phyloP scores from a whole-genome alignment of 2,888 invertebrate species.

The Plebejus melissa region DNA sequence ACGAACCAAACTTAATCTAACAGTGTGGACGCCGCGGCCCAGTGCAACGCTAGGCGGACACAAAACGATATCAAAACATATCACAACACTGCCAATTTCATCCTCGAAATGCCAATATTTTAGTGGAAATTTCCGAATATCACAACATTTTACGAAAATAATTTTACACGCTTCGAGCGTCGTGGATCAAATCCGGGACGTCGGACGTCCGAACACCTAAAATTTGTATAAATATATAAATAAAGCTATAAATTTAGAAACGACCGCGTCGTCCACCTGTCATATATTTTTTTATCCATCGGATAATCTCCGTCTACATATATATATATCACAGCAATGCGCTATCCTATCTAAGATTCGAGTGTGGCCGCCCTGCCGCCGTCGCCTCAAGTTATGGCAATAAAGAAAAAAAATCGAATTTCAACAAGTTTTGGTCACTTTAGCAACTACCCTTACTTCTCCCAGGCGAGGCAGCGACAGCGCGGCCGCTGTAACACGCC shows the following conservation, averaged over 20 bases:
- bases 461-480: constrained; percentile 29
- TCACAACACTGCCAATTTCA: constrained; percentile 33
- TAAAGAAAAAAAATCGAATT: neutral
- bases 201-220: constrained; percentile 29
- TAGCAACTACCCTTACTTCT: neutral
- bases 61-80: constrained; percentile 27
- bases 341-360: constrained; percentile 62
- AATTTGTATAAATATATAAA: constrained; percentile 31
- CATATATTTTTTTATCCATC: constrained; percentile 40
- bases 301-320: constrained; percentile 46
- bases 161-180: constrained; percentile 32
- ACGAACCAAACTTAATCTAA: constrained; percentile 63
- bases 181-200: constrained; percentile 33
- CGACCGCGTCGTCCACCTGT: constrained; percentile 36
- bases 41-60: constrained; percentile 38
- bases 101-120: constrained; percentile 26
- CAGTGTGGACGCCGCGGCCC: constrained; percentile 49
- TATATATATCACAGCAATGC: constrained; percentile 70
- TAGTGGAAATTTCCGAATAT: constrained; percentile 25
- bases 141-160: constrained; percentile 21
- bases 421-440: constrained; percentile 13
- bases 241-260: constrained; percentile 33
- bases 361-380: constrained; percentile 43
- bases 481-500: constrained; percentile 45
- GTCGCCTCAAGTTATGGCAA: neutral